Evolutionary conservation across 2,888 invertebrate species (phyloP).

Genomic region (Drosophila maculinotata): DNA sequence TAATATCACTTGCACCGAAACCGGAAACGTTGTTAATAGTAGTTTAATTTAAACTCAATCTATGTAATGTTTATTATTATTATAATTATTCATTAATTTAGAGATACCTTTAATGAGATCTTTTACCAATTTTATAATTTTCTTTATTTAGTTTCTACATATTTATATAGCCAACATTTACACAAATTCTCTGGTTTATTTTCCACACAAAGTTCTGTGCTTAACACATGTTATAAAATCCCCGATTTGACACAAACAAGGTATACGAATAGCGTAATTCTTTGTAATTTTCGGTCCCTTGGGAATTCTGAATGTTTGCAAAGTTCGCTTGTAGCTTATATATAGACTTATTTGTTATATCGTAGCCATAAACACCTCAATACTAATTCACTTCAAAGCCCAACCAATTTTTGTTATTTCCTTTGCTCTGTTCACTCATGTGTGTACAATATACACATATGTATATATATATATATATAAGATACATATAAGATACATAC

Average conservation of each 20-base stretch:
- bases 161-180: too few species aligned
- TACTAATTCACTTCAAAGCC: conserved; percentile 54
- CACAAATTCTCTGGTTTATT: not conserved
- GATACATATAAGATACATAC: conserved; percentile 15
- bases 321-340: conserved; percentile 8
- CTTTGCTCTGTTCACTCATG: conserved; percentile 16
- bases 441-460: conserved; percentile 13
- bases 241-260: not conserved
- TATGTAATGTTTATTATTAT: not conserved
- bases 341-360: conserved; percentile 11
- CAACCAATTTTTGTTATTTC: conserved; percentile 36
- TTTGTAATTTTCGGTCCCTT: conserved; percentile 28
- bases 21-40: not conserved
- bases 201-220: not conserved
- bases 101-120: too few species aligned
- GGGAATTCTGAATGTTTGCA: conserved; percentile 37
- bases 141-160: not conserved
- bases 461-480: conserved; percentile 1
- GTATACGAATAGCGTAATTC: conserved; percentile 1
- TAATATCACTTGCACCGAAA: not conserved
- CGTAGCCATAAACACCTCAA: conserved; percentile 54
- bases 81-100: not conserved
- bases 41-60: not conserved
- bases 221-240: not conserved
- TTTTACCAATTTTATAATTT: not conserved